A percentile compares a stretch with the other conserved stretches of the same genome.
Conservation (phyloP, 2,888 invertebrate genomes). For the Cryptus armator region DNA sequence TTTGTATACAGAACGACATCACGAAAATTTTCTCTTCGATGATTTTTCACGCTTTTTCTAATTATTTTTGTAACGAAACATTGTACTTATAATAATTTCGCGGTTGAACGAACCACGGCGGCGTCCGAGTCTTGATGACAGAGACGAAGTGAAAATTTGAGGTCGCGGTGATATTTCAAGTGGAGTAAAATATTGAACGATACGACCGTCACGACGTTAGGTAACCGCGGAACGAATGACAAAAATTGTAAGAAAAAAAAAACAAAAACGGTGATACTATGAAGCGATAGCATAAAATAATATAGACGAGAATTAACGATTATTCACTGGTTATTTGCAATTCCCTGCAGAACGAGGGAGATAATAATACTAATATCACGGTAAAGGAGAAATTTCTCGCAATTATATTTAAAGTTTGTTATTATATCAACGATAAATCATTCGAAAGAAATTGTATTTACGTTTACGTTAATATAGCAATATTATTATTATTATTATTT, state of each 20-base stretch:
- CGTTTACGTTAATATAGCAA: background rate
- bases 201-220: constrained; percentile 11
- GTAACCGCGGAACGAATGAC: background rate
- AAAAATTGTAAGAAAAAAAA: background rate
- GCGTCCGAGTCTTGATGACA: constrained; percentile 4
- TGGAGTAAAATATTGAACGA: constrained; percentile 8
- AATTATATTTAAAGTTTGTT: background rate
- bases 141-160: constrained; percentile 15
- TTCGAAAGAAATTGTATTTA: background rate
- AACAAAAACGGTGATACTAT: background rate
- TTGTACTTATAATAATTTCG: constrained; percentile 9
- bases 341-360: background rate
- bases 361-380: background rate
- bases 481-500: background rate
- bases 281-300: constrained; percentile 8
- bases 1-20: too few species aligned
- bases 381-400: background rate
- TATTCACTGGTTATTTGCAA: background rate
- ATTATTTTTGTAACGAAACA: background rate
- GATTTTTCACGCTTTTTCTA: background rate
- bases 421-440: background rate
- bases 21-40: background rate
- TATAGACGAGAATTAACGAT: background rate
- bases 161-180: background rate
- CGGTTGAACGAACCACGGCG: background rate